Percentiles rank a stretch among this genome's conserved stretches.
Evolutionary conservation across 2,113 vertebrate genomes (phyloP).

Genomic region (zebrafish (Danio rerio)): GRCz12tu NC_133190.1:40714501-40715000

Average conservation of each 20-base stretch:
- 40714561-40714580: not conserved
- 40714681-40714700: conserved; percentile 59
- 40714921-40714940: conserved; percentile 64
- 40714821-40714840: conserved; percentile 66
- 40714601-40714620: not conserved
- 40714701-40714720: conserved; percentile 47
- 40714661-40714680: not conserved
- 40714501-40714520: not conserved
- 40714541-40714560: not conserved
- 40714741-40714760: conserved; percentile 55
- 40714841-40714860: conserved; percentile 58
- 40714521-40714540: not conserved
- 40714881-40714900: conserved; percentile 55
- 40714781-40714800: not conserved
- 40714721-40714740: too few relatives aligned
- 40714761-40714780: conserved; percentile 59
- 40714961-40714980: not conserved
- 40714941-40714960: not conserved
- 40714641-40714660: not conserved
- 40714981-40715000: too few relatives aligned
- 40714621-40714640: conserved; percentile 56
- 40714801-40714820: not conserved
- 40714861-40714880: conserved; percentile 64
- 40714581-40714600: not conserved
- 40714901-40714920: conserved; percentile 47